Evolutionary conservation across 1,140 invertebrate genomes (phyloP), one percentile per base, ranked within the genome.

Genomic region (Temnothorax curvispinosus): DNA sequence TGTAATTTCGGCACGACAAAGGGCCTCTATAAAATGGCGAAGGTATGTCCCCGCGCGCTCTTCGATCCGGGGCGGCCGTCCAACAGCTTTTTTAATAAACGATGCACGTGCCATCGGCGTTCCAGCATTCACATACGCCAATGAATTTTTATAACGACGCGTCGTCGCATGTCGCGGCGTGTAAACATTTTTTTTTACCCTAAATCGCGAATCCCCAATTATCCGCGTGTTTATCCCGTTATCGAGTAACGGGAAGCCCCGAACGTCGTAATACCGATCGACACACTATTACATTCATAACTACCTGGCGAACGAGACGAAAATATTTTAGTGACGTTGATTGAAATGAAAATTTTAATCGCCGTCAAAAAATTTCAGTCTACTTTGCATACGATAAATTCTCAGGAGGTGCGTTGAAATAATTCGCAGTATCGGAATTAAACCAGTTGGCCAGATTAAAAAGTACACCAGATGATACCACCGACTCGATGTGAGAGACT

Each of bases 1-100:
- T 94, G 94, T 95, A 94, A 95, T 95, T 94, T 93, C 90, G 88
- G 54, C 74, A 88, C 89, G 91, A 94, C 93, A 95, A 95, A 95
- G 93, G 92, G 85, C 71, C 82, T 88, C 88, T 74, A 77, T 67
- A 87, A 90, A 91, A 87, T 82, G 86, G 81, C 88, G 78, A 90
- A 94, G 93, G 91, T 94, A 94, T 94, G 91, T 91, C 90, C 88
- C 89, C 87, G 90, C 88, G 90, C 88, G 75, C 60, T 65, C 54
- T 54, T 89, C 82, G 89, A 89, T 89, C 85, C 62, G 81, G 69
- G 76, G 67, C 89, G 82, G 65, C 87, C 86, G 65, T 67, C 77
- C 90, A 81, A 85, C 89, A 89, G 87, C 87, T 92, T 91, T 91
- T 90, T 87, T 84, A 86, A 84, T 77, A 85, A 87, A 72, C 88